These are phyloP conservation scores for Heterotilapia buettikoferi DNA, from an alignment of 2,113 vertebrate genomes.

Conservation along the genomic window DNA sequence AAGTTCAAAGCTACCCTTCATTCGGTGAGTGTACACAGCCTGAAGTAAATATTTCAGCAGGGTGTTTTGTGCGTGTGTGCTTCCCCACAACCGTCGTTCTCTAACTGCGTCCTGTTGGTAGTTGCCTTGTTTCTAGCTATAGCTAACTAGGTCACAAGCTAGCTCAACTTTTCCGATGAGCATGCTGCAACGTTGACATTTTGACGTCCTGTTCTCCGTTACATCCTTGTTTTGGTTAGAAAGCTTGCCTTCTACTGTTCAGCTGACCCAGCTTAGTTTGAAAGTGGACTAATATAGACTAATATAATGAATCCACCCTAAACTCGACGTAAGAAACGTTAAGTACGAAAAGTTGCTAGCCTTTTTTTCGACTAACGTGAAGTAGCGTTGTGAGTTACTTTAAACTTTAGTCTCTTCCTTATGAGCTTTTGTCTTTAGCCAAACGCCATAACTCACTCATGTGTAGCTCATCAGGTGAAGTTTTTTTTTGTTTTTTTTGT, in stretches of 20 bases:
- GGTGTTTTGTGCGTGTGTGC: neutral
- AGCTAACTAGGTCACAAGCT: conserved; percentile 55
- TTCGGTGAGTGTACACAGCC: conserved; percentile 49
- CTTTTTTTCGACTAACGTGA: neutral
- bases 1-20: neutral
- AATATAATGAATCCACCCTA: neutral
- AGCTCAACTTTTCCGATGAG: conserved; percentile 26
- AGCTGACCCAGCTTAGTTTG: neutral
- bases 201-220: neutral
- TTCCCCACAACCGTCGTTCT: neutral
- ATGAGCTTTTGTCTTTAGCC: neutral
- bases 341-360: neutral
- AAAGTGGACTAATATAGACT: neutral
- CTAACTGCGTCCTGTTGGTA: neutral
- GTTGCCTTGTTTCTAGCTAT: neutral
- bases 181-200: conserved; percentile 1
- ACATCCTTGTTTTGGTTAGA: neutral
- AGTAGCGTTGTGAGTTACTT: neutral
- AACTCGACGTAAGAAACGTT: neutral
- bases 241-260: neutral
- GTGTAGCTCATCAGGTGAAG: neutral
- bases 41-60: neutral
- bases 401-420: neutral
- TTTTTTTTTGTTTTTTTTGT: neutral
- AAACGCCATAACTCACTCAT: neutral